These are phyloP conservation scores for Noctilio leporinus DNA, from an alignment of 2,113 vertebrate species.

Conservation along the genomic window DNA sequence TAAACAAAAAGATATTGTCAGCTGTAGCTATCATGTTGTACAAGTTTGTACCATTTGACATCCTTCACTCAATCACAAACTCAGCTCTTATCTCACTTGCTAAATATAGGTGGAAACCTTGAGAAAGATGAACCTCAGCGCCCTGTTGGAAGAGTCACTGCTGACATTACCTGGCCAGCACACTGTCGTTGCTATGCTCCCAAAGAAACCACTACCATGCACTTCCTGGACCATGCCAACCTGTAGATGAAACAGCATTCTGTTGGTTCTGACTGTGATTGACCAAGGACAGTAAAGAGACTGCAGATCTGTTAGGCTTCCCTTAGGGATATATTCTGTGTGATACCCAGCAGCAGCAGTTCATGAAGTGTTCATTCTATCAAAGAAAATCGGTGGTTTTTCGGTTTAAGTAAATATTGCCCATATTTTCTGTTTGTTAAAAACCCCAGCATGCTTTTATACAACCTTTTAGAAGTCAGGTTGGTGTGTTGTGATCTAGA, in stretches of 20 bases:
- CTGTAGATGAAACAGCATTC: background rate
- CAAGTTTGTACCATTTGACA: background rate
- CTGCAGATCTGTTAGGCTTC: background rate
- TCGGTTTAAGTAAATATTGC: background rate
- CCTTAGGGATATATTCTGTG: background rate
- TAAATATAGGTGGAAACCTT: background rate
- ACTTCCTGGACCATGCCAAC: accelerated
- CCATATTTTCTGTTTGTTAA: background rate
- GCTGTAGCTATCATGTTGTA: background rate
- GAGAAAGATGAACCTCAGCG: background rate
- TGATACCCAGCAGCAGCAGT: background rate
- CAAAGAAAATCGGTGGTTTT: background rate
- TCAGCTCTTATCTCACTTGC: background rate
- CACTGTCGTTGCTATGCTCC: background rate
- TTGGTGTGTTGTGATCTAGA: background rate
- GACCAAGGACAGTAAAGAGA: background rate
- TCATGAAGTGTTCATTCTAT: background rate
- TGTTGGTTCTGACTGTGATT: background rate
- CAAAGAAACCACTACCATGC: background rate
- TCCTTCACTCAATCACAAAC: background rate
- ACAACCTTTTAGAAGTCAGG: background rate
- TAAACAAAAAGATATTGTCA: background rate
- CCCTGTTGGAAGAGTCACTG: background rate
- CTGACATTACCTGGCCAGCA: background rate
- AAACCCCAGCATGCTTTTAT: background rate